Percentiles rank a stretch among this genome's conserved stretches.
phyloP scores from a whole-genome alignment of 1,140 invertebrate species.

The Metaphire vulgaris region DNA sequence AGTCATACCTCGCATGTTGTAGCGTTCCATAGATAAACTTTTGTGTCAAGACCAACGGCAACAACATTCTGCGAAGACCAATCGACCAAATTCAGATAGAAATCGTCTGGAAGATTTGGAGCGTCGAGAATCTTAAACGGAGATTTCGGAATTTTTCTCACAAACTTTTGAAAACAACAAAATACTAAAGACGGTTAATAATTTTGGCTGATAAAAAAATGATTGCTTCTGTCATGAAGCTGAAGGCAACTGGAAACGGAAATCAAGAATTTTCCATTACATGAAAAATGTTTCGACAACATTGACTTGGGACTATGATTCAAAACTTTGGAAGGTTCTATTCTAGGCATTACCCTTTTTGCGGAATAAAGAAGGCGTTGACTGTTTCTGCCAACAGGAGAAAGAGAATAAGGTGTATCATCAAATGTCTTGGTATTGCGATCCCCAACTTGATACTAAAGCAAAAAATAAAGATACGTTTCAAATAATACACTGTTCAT shows the following conservation, averaged over 20 bases:
- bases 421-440: not conserved
- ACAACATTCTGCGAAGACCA: conserved; percentile 27
- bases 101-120: conserved; percentile 26
- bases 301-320: too few relatives aligned
- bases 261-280: too few relatives aligned
- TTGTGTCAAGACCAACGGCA: conserved; percentile 22
- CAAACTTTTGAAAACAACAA: not conserved
- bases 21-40: conserved; percentile 28
- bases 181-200: too few relatives aligned
- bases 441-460: not conserved
- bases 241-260: too few relatives aligned
- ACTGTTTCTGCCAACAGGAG: not conserved
- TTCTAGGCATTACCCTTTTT: not conserved
- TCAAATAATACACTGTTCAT: too few relatives aligned
- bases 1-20: not conserved
- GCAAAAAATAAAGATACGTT: not conserved
- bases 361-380: not conserved
- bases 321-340: too few relatives aligned
- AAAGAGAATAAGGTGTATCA: not conserved
- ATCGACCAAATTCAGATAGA: conserved; percentile 29
- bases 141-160: conserved; percentile 28
- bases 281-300: too few relatives aligned
- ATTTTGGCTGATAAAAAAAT: too few relatives aligned
- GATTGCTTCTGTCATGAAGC: too few relatives aligned
- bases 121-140: conserved; percentile 29